These are phyloP conservation scores for Myrmecobius fasciatus DNA, from an alignment of 2,113 vertebrate genomes.

Conservation along the genomic window DNA sequence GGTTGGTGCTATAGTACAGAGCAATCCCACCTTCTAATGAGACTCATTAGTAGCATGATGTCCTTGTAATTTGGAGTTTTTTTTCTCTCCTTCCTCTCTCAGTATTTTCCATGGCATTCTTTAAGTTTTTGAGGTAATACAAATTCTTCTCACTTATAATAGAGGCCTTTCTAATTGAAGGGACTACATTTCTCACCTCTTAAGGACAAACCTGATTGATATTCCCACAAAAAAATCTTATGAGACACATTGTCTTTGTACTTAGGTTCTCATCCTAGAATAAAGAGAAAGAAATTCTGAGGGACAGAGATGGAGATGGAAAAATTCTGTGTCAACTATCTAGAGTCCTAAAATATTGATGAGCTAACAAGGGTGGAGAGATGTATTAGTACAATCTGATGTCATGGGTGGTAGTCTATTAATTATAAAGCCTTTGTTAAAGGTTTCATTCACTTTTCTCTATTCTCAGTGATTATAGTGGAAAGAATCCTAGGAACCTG, in stretches of 20 bases:
- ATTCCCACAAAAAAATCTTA: background rate
- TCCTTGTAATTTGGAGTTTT: background rate
- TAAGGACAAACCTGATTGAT: background rate
- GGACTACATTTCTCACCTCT: background rate
- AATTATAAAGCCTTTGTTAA: background rate
- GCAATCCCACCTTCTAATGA: background rate
- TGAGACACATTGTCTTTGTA: background rate
- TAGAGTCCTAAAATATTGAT: background rate
- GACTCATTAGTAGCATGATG: background rate
- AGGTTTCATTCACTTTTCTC: background rate
- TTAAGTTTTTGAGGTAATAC: background rate
- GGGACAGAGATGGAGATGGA: background rate
- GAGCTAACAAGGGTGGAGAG: background rate
- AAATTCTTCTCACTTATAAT: background rate
- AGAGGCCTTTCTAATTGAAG: background rate
- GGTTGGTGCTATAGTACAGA: background rate
- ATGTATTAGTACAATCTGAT: background rate
- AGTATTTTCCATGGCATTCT: background rate
- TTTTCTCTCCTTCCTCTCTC: background rate
- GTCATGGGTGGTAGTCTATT: background rate
- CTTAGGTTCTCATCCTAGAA: background rate
- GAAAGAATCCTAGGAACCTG: background rate
- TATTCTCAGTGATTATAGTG: background rate
- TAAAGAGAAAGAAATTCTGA: background rate
- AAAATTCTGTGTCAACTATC: background rate